Evolutionary conservation across 2,113 vertebrate genomes (phyloP), one percentile per base, ranked within the genome.

Genomic region (Strix uralensis): DNA sequence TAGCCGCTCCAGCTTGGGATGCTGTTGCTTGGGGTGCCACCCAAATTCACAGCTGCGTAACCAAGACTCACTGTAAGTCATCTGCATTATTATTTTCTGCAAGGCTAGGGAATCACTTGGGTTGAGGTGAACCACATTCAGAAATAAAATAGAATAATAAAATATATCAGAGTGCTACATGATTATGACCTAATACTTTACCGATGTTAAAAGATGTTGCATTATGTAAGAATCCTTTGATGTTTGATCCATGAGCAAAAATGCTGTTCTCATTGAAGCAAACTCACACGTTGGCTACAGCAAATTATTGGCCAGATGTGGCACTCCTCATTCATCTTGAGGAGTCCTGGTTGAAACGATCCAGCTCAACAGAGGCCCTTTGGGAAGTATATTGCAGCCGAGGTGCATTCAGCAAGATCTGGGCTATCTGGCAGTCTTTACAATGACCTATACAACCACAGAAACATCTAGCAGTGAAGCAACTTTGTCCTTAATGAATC

Each of bases 141-240:
- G 87, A 96, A 96, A 96, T 91, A 86, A 91, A 93, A 86, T 5
- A 51, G 69, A 91, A 77, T 92, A 77, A 70, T 69, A 85, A 94
- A 96, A 92, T n/a, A 51, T 7, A 87, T 72, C 70, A 77, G 78
- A 95, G 87, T 3, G 5, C 54, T 95, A 95, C 86, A 89, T 34
- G 54, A 85, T 94, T 80, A 90, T 69, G 81, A 82, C 59, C 78
- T 82, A 85, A 88, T 70, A 47, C 67, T 80, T 89, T 51, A 79
- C 89, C 3, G 3, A 5, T 77, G 86, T 92, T 87, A 82, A 94
- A 92, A 80, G 73, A 94, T 8, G 38, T 40, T 81, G 79, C 32
- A 58, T 83, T 86, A 93, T 77, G 63, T 66, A 94, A 88, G 66
- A 92, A 73, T 58, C 42, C 58, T 97, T 92, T 90, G 66, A 93